A percentile compares a stretch with the other conserved stretches of the same genome.
Evolutionary conservation across 2,113 vertebrate species (phyloP).

Genomic region (Gnathonemus longibarbis): DNA sequence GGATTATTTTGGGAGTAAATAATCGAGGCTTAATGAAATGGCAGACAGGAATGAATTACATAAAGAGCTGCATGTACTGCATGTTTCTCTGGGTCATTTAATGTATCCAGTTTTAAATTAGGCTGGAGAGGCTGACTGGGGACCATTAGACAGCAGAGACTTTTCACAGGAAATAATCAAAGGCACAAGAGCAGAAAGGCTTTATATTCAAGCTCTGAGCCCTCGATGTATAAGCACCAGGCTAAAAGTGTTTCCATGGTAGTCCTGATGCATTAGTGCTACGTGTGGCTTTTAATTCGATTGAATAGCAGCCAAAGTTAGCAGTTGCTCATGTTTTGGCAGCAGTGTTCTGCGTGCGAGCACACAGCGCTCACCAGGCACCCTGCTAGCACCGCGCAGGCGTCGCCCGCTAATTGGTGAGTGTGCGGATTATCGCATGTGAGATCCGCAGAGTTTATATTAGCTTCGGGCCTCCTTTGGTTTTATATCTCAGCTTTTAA

Average conservation of each 20-base stretch:
- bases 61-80: not conserved
- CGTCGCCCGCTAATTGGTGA: not conserved
- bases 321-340: not conserved
- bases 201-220: not conserved
- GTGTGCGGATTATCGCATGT: not conserved
- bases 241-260: not conserved
- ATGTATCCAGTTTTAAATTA: not conserved
- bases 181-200: not conserved
- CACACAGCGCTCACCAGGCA: not conserved
- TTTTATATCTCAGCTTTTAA: not conserved
- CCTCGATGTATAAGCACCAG: not conserved
- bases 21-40: not conserved
- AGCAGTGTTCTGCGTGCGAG: not conserved
- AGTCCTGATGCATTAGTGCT: not conserved
- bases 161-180: not conserved
- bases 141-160: not conserved
- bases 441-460: not conserved
- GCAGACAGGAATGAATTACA: not conserved
- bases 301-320: not conserved
- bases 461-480: not conserved
- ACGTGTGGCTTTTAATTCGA: not conserved
- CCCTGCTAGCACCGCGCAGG: not conserved
- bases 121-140: not conserved
- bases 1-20: not conserved
- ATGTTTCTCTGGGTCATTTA: not conserved